Base-by-base conservation (phyloP, 2,113 vertebrate species). In the Fulica atra region DNA sequence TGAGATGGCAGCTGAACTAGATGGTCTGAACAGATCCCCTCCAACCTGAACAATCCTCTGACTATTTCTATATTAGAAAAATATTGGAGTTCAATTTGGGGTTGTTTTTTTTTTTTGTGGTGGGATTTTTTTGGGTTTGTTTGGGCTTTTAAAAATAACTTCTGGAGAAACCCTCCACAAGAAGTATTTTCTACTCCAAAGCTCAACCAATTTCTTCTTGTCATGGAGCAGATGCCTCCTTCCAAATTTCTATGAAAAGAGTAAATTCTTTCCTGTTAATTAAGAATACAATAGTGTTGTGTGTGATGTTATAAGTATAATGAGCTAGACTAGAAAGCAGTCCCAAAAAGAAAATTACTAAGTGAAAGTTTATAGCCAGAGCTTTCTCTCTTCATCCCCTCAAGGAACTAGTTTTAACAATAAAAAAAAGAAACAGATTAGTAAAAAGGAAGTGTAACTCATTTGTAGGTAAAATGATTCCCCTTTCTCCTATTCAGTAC, bases 401-500 rank as follows among this genome's bases (percentile, higher is more conserved):
- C 51, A 68, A 84, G 86, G 72, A 95, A 88, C 29, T 77, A 28
- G 46, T 51, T 71, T 56, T 86, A 91, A 86, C 86, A 91, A 81
- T 93, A 92, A 94, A 92, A 46, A 46, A 74, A 72, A 77, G 33
- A 93, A 93, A 93, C 10, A 54, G n/a, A 86, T 86, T 46, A 78
- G 72, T 48, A 84, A 46, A 88, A 93, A 92, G 50, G 51, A 94
- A 96, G 44, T 9, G n/a, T 66, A 92, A 86, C 56, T 80, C 70
- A 63, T 97, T 93, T 78, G 59, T 81, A 91, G 73, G 56, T 92
- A 81, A 92, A 92, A 93, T 28, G 2, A 70, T 71, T 88, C 95
- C 86, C 81, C 29, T 79, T 88, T 81, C 84, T 91, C 60, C 77
- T 81, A 74, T 88, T 89, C 72, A 91, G 35, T 36, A 68, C 48